Percentiles rank a stretch among this genome's conserved stretches.
phyloP scores from a whole-genome alignment of 2,888 invertebrate genomes.

The Ormyrus rosae region DNA sequence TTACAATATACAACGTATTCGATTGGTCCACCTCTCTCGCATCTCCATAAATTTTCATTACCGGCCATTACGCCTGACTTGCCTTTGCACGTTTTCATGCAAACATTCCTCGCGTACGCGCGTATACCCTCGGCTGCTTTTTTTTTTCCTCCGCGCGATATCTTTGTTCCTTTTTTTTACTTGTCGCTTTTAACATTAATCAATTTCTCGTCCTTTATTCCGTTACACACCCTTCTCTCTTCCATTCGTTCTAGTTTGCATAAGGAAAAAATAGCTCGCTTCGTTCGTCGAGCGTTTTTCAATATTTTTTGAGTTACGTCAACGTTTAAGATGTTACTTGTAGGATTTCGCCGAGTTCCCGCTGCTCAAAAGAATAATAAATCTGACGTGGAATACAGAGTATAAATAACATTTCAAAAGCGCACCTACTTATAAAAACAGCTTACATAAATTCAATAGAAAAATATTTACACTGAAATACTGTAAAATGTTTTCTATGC shows the following conservation, averaged over 20 bases:
- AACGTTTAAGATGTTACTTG: no score
- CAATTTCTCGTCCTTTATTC: background rate
- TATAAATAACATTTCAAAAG: no score
- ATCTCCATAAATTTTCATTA: constrained; percentile 70
- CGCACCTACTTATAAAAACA: no score
- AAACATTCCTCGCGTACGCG: constrained; percentile 11
- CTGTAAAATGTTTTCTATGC: no score
- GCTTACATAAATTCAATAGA: no score
- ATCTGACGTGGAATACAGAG: no score
- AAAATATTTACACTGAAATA: no score
- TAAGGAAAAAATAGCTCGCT: no score
- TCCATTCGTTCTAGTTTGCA: background rate
- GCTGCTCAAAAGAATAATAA: background rate
- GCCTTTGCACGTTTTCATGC: constrained; percentile 5
- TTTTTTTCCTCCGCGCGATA: background rate
- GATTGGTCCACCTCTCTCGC: constrained; percentile 51
- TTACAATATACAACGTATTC: background rate
- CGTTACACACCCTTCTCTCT: background rate
- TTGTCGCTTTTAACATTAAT: constrained; percentile 16
- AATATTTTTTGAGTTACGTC: no score
- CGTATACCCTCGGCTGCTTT: background rate
- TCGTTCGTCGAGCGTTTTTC: no score
- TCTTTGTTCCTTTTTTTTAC: constrained; percentile 8
- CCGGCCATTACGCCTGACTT: constrained; percentile 64
- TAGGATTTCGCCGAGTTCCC: background rate